A percentile compares a stretch with the other conserved stretches of the same genome.
These are phyloP conservation scores for Tipula helvola DNA, from an alignment of 2,888 invertebrate species.

Conservation along the genomic window DNA sequence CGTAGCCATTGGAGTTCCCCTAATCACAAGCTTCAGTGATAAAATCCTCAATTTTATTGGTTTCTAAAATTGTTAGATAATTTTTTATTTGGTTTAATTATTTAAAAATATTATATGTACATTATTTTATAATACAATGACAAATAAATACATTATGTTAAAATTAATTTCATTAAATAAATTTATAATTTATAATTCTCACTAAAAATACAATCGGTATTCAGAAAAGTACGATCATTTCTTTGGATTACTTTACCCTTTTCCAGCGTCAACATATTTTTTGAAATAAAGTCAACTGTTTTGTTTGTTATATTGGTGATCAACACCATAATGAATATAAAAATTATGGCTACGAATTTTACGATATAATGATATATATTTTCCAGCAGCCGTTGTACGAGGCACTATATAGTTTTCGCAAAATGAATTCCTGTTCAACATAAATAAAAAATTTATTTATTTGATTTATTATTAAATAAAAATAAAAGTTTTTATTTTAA, in stretches of 20 bases:
- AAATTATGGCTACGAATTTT: conserved; percentile 45
- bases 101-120: neutral
- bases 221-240: neutral
- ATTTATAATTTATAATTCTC: neutral
- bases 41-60: too few relatives aligned
- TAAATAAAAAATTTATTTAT: neutral
- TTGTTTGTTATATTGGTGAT: conserved; percentile 8
- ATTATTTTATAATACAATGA: neutral
- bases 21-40: too few relatives aligned
- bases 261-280: neutral
- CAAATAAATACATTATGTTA: neutral
- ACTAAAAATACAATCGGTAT: neutral
- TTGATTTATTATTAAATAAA: neutral
- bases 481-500: neutral
- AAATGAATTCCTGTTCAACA: conserved; percentile 45
- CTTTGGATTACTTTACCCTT: neutral
- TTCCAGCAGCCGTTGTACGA: conserved; percentile 66
- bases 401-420: conserved; percentile 74
- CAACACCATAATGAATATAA: conserved; percentile 37
- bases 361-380: conserved; percentile 72
- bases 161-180: neutral
- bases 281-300: neutral
- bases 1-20: too few relatives aligned
- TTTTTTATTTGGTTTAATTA: neutral
- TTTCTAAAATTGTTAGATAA: neutral